phyloP scores from a whole-genome alignment of 1,140 invertebrate genomes.

The Centruroides sculpturatus region DNA sequence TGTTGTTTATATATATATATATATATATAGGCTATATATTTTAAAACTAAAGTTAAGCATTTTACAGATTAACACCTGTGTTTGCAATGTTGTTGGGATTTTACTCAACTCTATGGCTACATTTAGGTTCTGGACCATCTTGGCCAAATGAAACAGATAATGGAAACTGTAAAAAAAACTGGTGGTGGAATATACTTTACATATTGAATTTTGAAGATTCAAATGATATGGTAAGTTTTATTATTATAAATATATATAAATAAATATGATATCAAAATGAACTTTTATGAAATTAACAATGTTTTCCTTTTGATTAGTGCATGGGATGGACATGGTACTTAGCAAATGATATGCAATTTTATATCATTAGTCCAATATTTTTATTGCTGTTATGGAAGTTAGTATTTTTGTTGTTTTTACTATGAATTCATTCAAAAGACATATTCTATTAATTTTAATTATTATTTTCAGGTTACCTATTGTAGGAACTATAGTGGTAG shows the following conservation, averaged over 20 bases:
- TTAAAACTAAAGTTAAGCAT: not conserved
- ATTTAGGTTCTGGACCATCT: constrained; percentile 18
- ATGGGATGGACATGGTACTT: constrained; percentile 27
- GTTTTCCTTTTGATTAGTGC: constrained; percentile 5
- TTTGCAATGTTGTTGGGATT: constrained; percentile 20
- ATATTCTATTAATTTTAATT: too few relatives aligned
- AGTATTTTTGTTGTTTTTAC: not conserved
- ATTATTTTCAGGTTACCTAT: too few relatives aligned
- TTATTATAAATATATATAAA: constrained; percentile 5
- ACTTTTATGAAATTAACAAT: not conserved
- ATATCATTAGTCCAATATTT: constrained; percentile 24
- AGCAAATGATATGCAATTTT: constrained; percentile 30
- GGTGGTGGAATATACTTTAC: constrained; percentile 25
- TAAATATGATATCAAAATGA: not conserved
- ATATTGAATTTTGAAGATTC: constrained; percentile 20
- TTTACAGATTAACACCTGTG: constrained; percentile 17
- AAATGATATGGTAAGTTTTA: constrained; percentile 12
- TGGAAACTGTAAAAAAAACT: constrained; percentile 18
- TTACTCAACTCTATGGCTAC: constrained; percentile 14
- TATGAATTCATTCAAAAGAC: too few relatives aligned
- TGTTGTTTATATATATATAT: too few relatives aligned
- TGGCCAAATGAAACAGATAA: constrained; percentile 15
- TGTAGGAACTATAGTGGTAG: too few relatives aligned
- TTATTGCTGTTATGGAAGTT: constrained; percentile 21
- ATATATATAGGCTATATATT: not conserved